Base-by-base conservation (phyloP, 2,797 vertebrate genomes). In the Pangasius mekongensis region DNA sequence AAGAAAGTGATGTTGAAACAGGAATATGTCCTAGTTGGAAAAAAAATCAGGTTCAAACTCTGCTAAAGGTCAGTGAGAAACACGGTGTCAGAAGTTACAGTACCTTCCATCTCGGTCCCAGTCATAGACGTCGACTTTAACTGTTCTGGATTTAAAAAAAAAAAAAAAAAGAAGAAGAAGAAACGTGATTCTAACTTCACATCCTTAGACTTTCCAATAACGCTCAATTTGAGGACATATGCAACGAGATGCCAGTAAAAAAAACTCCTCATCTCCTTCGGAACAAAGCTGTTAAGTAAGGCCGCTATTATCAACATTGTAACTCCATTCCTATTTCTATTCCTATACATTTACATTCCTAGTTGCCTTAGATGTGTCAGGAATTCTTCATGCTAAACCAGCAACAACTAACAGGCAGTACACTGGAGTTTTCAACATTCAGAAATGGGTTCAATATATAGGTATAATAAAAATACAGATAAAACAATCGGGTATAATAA, bases 91-190 rank as follows among this genome's bases (percentile, higher is more conserved):
- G 81, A 77, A 22, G 58, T 62, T 64, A 56, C 54, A 60, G 84
- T 96, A 99, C 98, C 98, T 99, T 94, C 98, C 98, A 27, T 99
- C 98, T 90, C 98, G 95, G 93, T 99, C 98, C 98, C 98, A 99
- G 95, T 99, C 98, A 0, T 96, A 99, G 64, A 99, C 98, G 0
- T 99, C 98, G 84, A 99, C 96, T 94, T 99, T 99, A 94, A 99
- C 98, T 0, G 98, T 99, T 94, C 98, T 99, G 95, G 91, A 39
- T 43, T 58, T 24, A 0, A 7, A 94, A 93, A 47, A 91, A 52
- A 92, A 80, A 88, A 54, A 88, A 69, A 86, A 27, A 39, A 39
- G 5, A 39, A 39, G 2, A 39, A 39, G 4, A 39, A 39, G 39
- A 39, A 39, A 39, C 11, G 3, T 33, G 49, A 60, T 60, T 39